Evolutionary conservation across 2,113 vertebrate genomes (phyloP).

Genomic region (Paramormyrops kingsleyae): DNA sequence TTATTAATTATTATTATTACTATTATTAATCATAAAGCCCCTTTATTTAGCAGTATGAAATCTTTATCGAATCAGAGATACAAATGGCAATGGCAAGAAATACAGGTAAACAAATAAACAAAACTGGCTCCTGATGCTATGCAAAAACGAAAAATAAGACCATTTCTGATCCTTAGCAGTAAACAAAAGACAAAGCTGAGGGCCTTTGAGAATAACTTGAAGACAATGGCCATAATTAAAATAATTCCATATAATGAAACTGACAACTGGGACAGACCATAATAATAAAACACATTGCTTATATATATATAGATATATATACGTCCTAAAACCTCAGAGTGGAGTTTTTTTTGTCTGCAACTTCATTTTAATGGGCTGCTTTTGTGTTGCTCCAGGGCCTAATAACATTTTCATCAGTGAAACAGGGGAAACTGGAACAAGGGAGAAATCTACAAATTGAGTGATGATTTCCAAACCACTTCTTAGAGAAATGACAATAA

Average conservation of each 20-base stretch:
- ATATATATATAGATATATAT: slow-evolving; percentile 59
- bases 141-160: background rate
- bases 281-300: slow-evolving; percentile 42
- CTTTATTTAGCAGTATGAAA: background rate
- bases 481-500: slow-evolving; percentile 14
- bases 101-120: background rate
- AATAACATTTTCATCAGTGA: slow-evolving; percentile 29
- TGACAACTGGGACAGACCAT: slow-evolving; percentile 56
- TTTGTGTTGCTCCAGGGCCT: slow-evolving; percentile 30
- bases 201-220: slow-evolving; percentile 34
- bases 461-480: slow-evolving; percentile 1
- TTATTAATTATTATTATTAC: background rate
- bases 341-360: background rate
- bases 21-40: background rate
- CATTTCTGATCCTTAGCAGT: background rate
- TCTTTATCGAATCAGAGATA: background rate
- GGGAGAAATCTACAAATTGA: slow-evolving; percentile 12
- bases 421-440: background rate
- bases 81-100: background rate
- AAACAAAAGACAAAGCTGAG: slow-evolving; percentile 1
- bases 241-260: slow-evolving; percentile 54
- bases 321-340: slow-evolving; percentile 34
- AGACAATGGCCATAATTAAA: slow-evolving; percentile 17
- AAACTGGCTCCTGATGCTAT: background rate
- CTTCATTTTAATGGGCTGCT: slow-evolving; percentile 14